These are phyloP conservation scores for Aurelia sp. DNA, from an alignment of 30 jellyfish, hydroid and myxozoan genomes.

Conservation along the genomic window DNA sequence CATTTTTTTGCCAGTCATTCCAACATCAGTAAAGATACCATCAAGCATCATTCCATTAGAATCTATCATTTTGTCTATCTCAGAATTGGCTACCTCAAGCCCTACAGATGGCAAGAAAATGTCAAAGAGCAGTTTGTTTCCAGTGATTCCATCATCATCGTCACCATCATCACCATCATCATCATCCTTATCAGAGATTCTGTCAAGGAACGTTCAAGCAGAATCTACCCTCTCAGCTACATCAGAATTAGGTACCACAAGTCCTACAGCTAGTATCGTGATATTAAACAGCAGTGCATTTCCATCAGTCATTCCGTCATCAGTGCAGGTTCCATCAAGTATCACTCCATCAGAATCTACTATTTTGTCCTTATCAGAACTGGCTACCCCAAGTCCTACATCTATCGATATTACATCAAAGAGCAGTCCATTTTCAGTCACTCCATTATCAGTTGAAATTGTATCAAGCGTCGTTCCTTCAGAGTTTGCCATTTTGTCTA, in stretches of 20 bases:
- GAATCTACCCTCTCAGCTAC: too few species aligned
- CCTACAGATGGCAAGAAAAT: not conserved
- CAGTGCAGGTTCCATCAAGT: not conserved
- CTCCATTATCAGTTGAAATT: not conserved
- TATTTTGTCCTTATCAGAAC: not conserved
- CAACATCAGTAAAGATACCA: not conserved
- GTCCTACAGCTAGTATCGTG: too few species aligned
- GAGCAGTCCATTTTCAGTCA: not conserved
- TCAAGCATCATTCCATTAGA: too few species aligned
- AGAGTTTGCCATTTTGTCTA: too few species aligned
- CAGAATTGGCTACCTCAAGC: not conserved
- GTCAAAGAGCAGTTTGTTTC: not conserved
- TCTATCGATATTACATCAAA: not conserved
- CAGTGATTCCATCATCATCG: not conserved
- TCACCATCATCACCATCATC: too few species aligned
- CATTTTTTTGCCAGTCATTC: not conserved
- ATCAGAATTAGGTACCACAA: not conserved
- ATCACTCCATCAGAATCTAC: not conserved
- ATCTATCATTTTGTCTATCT: not conserved
- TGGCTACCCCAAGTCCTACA: not conserved
- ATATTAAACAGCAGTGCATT: not conserved
- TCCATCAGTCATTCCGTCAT: not conserved
- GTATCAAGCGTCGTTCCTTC: too few species aligned
- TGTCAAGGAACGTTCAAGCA: too few species aligned
- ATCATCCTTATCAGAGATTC: too few species aligned